phyloP scores from a whole-genome alignment of 1,140 invertebrate species.

The Lethrus apterus region DNA sequence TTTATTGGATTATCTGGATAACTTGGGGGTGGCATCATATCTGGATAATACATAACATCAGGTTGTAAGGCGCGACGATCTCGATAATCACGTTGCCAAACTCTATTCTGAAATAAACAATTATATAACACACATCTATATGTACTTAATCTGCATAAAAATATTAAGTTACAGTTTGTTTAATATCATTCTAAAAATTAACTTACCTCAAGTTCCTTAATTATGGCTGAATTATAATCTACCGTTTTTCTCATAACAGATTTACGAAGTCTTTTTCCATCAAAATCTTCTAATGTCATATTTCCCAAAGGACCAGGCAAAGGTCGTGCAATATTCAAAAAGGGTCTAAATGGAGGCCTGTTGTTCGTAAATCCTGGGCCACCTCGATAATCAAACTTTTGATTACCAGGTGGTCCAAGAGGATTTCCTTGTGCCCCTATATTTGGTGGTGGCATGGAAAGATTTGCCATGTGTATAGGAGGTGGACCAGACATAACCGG shows the following conservation, averaged over 20 bases:
- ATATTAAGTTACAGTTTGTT: not conserved
- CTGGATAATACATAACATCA: slow-evolving; percentile 83
- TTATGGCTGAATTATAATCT: slow-evolving; percentile 95
- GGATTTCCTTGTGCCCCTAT: slow-evolving; percentile 13
- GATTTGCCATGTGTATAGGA: slow-evolving; percentile 7
- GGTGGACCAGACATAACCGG: slow-evolving; percentile 30
- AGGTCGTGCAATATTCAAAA: slow-evolving; percentile 48
- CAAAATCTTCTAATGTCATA: slow-evolving; percentile 79
- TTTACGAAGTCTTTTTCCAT: slow-evolving; percentile 92
- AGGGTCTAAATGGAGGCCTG: slow-evolving; percentile 44
- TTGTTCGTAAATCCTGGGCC: slow-evolving; percentile 28
- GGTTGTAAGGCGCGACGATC: slow-evolving; percentile 83
- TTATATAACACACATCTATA: not conserved
- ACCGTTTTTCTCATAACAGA: slow-evolving; percentile 96
- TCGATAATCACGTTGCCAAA: slow-evolving; percentile 89
- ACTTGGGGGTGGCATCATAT: slow-evolving; percentile 79
- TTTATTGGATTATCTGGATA: slow-evolving; percentile 94
- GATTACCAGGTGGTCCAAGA: slow-evolving; percentile 13
- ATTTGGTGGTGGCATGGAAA: slow-evolving; percentile 24
- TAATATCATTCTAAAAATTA: not conserved
- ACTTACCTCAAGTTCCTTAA: slow-evolving; percentile 75
- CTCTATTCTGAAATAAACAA: slow-evolving; percentile 59
- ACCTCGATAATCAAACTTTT: slow-evolving; percentile 18
- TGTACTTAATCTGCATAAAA: too few species aligned
- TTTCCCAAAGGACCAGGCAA: slow-evolving; percentile 48